Percentiles rank a stretch among this genome's conserved stretches.
phyloP scores from a whole-genome alignment of 1,140 invertebrate genomes.

The Heliconius congener region DNA sequence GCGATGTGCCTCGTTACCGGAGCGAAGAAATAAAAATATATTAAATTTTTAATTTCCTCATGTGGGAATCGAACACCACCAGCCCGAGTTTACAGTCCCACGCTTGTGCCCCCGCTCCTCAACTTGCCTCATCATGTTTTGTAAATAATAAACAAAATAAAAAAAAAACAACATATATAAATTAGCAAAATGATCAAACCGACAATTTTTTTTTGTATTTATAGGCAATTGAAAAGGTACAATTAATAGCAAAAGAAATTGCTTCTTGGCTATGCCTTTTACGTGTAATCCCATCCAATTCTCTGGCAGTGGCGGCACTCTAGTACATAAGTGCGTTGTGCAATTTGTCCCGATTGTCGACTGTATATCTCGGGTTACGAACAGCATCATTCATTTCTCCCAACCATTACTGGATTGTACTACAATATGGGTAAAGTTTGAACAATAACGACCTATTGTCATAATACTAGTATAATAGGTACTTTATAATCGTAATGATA shows the following conservation, averaged over 20 bases:
- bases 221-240: slow-evolving; percentile 5
- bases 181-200: no score
- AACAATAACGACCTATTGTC: neutral
- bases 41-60: no score
- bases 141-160: no score
- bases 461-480: no score
- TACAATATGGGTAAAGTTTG: neutral
- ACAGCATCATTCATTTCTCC: slow-evolving; percentile 32
- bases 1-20: no score
- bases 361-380: slow-evolving; percentile 36
- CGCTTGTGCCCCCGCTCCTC: no score
- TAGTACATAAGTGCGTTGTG: slow-evolving; percentile 37
- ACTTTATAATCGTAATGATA: no score
- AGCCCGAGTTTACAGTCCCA: no score
- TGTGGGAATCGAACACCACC: no score
- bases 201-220: neutral
- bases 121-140: no score
- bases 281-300: slow-evolving; percentile 13
- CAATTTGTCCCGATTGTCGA: slow-evolving; percentile 45
- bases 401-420: neutral
- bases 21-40: no score
- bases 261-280: slow-evolving; percentile 12
- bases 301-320: slow-evolving; percentile 17
- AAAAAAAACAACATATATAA: no score
- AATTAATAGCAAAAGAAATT: slow-evolving; percentile 6